phyloP scores from a whole-genome alignment of 2,888 invertebrate genomes.

The Apamea sordens region DNA sequence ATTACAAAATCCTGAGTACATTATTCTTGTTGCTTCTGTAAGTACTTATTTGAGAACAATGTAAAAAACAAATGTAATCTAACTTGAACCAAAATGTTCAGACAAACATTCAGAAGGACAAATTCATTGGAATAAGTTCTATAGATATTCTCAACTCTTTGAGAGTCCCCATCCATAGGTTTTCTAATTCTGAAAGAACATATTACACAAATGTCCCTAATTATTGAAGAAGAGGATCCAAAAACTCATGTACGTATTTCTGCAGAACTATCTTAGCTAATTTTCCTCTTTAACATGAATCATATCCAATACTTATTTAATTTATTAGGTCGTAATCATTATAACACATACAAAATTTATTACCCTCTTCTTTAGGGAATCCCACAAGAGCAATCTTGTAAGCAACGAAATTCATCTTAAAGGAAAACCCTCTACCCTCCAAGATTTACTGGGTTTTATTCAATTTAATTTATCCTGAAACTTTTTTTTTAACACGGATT shows the following conservation, averaged over 20 bases:
- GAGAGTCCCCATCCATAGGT: background rate
- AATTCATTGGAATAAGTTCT: background rate
- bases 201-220: too few relatives aligned
- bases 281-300: background rate
- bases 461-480: background rate
- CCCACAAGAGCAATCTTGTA: background rate
- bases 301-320: background rate
- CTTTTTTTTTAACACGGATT: too few relatives aligned
- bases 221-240: background rate
- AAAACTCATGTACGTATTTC: too few relatives aligned
- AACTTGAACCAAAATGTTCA: background rate
- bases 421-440: background rate
- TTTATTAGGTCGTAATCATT: background rate
- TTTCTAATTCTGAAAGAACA: background rate
- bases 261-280: too few relatives aligned
- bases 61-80: too few relatives aligned
- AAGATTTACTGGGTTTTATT: background rate
- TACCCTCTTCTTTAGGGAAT: conserved; percentile 4
- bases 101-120: too few relatives aligned
- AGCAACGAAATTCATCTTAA: background rate
- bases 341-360: background rate
- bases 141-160: background rate
- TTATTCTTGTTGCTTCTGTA: too few relatives aligned
- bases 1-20: too few relatives aligned
- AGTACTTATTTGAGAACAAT: too few relatives aligned